A percentile compares a stretch with the other conserved stretches of the same genome.
These are phyloP conservation scores for Tragelaphus oryx DNA, from an alignment of 2,797 vertebrate species.

Conservation along the genomic window DNA sequence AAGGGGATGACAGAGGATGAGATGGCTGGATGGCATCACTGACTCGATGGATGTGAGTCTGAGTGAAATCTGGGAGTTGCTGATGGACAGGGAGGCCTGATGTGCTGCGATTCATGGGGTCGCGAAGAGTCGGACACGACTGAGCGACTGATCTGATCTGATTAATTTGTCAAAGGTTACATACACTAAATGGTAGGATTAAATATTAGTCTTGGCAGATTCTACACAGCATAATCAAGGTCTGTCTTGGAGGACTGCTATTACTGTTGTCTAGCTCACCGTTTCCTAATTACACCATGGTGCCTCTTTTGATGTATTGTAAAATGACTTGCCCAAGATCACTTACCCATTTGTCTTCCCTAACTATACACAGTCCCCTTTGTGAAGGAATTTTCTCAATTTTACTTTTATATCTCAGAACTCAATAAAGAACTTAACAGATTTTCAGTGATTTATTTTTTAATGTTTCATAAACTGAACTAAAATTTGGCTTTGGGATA, in stretches of 20 bases:
- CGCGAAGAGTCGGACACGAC: no score
- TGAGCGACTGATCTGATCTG: no score
- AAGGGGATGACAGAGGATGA: no score
- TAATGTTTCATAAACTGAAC: slow-evolving; percentile 13
- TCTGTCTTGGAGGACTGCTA: not conserved
- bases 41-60: no score
- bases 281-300: not conserved
- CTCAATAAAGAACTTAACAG: not conserved
- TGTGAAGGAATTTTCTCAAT: not conserved
- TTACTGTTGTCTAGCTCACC: not conserved
- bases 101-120: no score
- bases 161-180: not conserved
- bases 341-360: not conserved
- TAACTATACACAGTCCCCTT: not conserved
- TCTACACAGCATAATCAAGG: not conserved
- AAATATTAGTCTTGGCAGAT: not conserved
- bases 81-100: no score
- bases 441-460: not conserved
- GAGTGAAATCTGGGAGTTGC: no score
- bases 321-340: not conserved
- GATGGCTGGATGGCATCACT: no score
- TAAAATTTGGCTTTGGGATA: not conserved
- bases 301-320: not conserved
- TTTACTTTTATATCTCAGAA: not conserved
- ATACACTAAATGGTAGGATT: not conserved